Percentiles rank a stretch among this genome's conserved stretches.
Evolutionary conservation across 2,888 invertebrate genomes (phyloP).

Genomic region (Trissoscelio sp.): DNA sequence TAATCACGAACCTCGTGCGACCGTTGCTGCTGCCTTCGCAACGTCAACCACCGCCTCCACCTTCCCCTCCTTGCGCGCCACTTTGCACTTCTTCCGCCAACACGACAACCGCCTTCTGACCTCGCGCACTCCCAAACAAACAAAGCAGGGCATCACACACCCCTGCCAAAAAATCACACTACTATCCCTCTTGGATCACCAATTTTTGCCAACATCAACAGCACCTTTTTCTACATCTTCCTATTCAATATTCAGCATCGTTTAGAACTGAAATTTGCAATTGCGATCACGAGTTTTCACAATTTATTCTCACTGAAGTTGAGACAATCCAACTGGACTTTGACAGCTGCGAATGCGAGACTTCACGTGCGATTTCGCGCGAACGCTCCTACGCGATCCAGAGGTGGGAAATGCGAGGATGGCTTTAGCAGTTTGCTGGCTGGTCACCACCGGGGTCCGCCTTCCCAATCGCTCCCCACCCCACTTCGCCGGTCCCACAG

Average conservation of each 20-base stretch:
- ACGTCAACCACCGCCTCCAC: slow-evolving; percentile 50
- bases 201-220: not conserved
- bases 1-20: slow-evolving; percentile 73
- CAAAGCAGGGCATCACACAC: slow-evolving; percentile 81
- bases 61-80: slow-evolving; percentile 46
- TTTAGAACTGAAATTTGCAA: too few species aligned
- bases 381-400: slow-evolving; percentile 66
- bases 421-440: slow-evolving; percentile 68
- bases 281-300: too few species aligned
- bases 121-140: slow-evolving; percentile 81
- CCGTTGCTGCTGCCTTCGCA: slow-evolving; percentile 51
- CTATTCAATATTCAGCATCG: not conserved
- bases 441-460: slow-evolving; percentile 67
- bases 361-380: slow-evolving; percentile 53
- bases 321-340: not conserved
- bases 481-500: slow-evolving; percentile 58
- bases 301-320: too few species aligned
- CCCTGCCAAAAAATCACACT: slow-evolving; percentile 70
- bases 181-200: slow-evolving; percentile 62
- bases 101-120: slow-evolving; percentile 74
- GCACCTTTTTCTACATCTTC: slow-evolving; percentile 33
- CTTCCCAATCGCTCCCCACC: slow-evolving; percentile 74
- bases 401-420: slow-evolving; percentile 73
- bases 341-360: slow-evolving; percentile 14
- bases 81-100: slow-evolving; percentile 60